A percentile compares a stretch with the other conserved stretches of the same genome.
Evolutionary conservation across 2,113 vertebrate species (phyloP).

Genomic region (Nanorana parkeri): DNA sequence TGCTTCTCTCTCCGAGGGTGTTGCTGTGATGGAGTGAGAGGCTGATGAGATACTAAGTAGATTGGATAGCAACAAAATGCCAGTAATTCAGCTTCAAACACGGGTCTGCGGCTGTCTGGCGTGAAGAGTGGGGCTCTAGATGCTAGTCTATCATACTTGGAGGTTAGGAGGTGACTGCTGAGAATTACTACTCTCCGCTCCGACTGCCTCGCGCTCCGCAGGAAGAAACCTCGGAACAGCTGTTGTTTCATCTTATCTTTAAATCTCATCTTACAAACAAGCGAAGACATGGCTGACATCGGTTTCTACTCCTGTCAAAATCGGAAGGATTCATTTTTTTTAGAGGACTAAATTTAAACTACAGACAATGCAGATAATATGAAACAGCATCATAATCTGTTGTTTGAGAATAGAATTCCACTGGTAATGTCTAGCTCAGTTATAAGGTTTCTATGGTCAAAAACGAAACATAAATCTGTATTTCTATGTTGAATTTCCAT

Average conservation of each 20-base stretch:
- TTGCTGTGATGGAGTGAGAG: constrained; percentile 41
- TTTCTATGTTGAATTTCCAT: no score
- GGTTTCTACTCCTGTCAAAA: background rate
- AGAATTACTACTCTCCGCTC: constrained; percentile 5
- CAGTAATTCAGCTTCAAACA: constrained; percentile 52
- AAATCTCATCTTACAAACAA: background rate
- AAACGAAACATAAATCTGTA: no score
- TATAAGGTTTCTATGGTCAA: no score
- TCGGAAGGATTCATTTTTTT: background rate
- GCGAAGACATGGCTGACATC: background rate
- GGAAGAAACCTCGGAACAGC: constrained; percentile 15
- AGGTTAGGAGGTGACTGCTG: constrained; percentile 26
- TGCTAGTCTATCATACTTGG: constrained; percentile 27
- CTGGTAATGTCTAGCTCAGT: no score
- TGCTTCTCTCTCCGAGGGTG: constrained; percentile 32
- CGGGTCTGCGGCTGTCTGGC: constrained; percentile 20
- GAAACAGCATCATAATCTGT: no score
- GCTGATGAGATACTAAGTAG: constrained; percentile 51
- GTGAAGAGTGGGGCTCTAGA: constrained; percentile 24
- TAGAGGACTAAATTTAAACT: background rate
- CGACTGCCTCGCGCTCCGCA: background rate
- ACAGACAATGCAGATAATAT: background rate
- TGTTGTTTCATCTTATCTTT: constrained; percentile 47
- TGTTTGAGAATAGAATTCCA: no score
- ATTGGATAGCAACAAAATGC: constrained; percentile 48